Conservation (phyloP, 1,140 invertebrate species). For the Stegodyphus mimosarum region DNA sequence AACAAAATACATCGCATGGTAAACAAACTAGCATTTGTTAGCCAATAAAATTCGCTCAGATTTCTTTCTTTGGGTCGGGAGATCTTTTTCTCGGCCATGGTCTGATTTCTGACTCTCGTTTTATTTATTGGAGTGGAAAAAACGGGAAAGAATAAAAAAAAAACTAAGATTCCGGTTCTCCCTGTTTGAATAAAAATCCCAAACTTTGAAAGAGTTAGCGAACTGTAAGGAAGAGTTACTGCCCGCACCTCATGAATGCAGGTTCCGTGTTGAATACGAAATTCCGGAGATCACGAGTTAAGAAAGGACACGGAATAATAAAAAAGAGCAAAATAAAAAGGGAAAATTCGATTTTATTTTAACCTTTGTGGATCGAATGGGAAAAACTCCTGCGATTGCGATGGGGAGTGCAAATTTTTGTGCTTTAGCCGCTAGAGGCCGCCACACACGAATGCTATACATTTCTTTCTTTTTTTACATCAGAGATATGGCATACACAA, state of each 20-base stretch:
- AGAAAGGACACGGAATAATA: conserved; percentile 24
- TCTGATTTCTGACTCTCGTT: conserved; percentile 26
- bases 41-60: too few relatives aligned
- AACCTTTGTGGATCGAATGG: conserved; percentile 30
- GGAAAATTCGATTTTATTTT: conserved; percentile 47
- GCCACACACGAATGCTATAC: neutral
- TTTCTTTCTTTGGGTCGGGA: neutral
- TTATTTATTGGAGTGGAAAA: conserved; percentile 51
- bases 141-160: neutral
- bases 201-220: conserved; percentile 38
- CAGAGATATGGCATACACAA: too few relatives aligned
- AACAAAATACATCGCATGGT: too few relatives aligned
- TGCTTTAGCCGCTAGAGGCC: conserved; percentile 2
- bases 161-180: neutral
- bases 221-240: conserved; percentile 34
- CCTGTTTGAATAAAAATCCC: conserved; percentile 43
- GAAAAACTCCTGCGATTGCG: neutral
- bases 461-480: too few relatives aligned
- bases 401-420: neutral
- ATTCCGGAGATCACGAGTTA: conserved; percentile 38
- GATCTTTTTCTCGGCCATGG: neutral
- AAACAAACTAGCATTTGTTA: too few relatives aligned
- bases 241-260: conserved; percentile 42
- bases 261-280: conserved; percentile 39
- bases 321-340: conserved; percentile 3